phyloP scores from a whole-genome alignment of 2,888 invertebrate species.

The Tetropium fuscum region DNA sequence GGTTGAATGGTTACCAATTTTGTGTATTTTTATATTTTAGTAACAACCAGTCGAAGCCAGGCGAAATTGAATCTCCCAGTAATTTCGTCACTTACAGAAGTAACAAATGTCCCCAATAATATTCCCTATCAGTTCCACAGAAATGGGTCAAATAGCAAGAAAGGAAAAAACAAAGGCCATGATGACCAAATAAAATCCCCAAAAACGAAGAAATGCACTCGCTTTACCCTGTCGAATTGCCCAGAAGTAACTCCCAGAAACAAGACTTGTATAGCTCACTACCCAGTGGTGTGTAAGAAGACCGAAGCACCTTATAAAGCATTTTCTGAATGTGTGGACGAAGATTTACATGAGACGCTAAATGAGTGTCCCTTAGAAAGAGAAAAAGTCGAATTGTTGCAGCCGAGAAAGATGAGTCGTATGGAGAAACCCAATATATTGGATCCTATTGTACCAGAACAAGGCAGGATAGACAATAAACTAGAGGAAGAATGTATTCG shows the following conservation, averaged over 20 bases:
- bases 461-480: conserved; percentile 42
- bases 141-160: background rate
- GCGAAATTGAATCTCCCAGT: no score
- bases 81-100: no score
- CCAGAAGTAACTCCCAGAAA: background rate
- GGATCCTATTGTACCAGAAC: conserved; percentile 44
- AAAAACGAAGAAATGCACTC: conserved; percentile 24
- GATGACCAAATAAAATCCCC: no score
- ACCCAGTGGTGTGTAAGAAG: conserved; percentile 21
- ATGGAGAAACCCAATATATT: conserved; percentile 16
- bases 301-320: conserved; percentile 42
- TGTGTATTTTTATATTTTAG: no score
- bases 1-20: no score
- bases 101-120: no score
- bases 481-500: conserved; percentile 50
- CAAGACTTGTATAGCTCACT: background rate
- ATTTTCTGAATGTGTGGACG: conserved; percentile 50
- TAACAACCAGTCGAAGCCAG: no score
- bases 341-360: conserved; percentile 41
- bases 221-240: conserved; percentile 27
- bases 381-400: conserved; percentile 42
- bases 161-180: background rate
- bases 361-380: conserved; percentile 48
- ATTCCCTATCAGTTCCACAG: background rate
- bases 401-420: conserved; percentile 46